A percentile compares a stretch with the other conserved stretches of the same genome.
These are phyloP conservation scores for Eucera pruinosa DNA, from an alignment of 2,888 invertebrate genomes.

Conservation along the genomic window DNA sequence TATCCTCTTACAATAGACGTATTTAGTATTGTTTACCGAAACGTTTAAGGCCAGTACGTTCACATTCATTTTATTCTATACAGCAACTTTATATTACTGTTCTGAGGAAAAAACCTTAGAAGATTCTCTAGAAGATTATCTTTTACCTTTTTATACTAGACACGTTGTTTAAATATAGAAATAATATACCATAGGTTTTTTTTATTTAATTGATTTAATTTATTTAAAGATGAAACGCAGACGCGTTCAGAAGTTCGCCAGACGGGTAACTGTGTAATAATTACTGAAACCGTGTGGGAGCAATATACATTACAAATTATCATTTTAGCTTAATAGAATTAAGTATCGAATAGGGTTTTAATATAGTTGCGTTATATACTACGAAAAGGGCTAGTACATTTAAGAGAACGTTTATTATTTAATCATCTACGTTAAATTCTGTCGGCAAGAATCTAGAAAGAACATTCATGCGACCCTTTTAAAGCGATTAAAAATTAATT, in stretches of 20 bases:
- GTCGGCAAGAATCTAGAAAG: neutral
- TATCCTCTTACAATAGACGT: neutral
- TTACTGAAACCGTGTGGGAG: neutral
- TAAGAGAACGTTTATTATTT: conserved; percentile 19
- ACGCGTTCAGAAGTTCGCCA: conserved; percentile 71
- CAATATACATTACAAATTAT: neutral
- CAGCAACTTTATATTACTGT: neutral
- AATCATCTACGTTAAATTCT: neutral
- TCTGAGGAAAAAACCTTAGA: neutral
- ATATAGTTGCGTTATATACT: conserved; percentile 8
- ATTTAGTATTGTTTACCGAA: neutral
- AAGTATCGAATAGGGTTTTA: neutral
- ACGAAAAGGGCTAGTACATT: neutral
- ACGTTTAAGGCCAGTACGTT: conserved; percentile 40
- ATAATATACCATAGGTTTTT: neutral
- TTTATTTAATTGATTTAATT: neutral
- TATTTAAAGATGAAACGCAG: conserved; percentile 29
- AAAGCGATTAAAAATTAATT: too few relatives aligned
- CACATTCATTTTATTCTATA: neutral
- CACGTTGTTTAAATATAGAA: too few relatives aligned
- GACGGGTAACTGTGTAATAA: conserved; percentile 68
- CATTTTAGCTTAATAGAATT: neutral
- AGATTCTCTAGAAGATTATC: neutral
- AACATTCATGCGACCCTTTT: too few relatives aligned
- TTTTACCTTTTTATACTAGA: neutral